Conservation (phyloP, 2,797 vertebrate genomes). For the Acestrorhynchus altus region DNA sequence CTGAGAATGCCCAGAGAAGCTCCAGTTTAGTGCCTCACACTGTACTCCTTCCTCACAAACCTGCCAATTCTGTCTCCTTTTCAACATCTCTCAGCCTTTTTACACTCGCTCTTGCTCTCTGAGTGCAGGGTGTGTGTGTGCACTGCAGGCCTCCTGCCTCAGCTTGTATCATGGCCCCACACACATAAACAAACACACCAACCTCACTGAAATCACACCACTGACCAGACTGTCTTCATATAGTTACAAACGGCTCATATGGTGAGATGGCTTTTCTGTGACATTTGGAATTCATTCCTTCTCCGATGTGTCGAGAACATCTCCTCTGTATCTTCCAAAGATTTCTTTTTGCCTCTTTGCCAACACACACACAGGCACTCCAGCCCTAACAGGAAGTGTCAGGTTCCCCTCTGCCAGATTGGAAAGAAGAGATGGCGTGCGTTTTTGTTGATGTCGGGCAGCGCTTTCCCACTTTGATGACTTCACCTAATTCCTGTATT, state of each 20-base stretch:
- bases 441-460: slow-evolving; percentile 70
- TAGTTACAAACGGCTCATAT: no score
- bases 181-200: neutral
- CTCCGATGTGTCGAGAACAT: no score
- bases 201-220: no score
- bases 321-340: no score
- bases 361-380: slow-evolving; percentile 14
- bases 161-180: neutral
- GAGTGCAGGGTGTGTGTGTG: neutral
- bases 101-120: neutral
- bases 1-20: no score
- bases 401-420: slow-evolving; percentile 60
- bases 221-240: no score
- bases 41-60: no score
- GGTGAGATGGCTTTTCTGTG: no score
- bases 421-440: slow-evolving; percentile 53
- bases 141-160: neutral
- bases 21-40: no score
- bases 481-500: slow-evolving; percentile 72
- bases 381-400: slow-evolving; percentile 79
- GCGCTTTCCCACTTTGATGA: slow-evolving; percentile 69
- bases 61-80: neutral
- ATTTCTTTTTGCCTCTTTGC: no score
- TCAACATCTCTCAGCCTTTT: no score
- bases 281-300: no score